Evolutionary conservation across 2,797 vertebrate genomes (phyloP).

Genomic region (Mallotus villosus): DNA sequence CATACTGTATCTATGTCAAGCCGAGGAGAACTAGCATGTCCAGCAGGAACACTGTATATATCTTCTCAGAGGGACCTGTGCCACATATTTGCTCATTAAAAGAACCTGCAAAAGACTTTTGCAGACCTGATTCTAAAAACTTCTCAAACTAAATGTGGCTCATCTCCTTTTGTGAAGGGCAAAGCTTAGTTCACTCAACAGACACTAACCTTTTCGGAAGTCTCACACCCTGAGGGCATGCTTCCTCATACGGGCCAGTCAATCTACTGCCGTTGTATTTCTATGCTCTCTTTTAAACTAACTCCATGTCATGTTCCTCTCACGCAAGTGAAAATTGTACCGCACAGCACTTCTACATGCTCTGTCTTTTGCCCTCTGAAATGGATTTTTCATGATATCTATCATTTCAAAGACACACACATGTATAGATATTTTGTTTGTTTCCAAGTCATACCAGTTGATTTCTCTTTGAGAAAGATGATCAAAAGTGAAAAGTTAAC

Average conservation of each 20-base stretch:
- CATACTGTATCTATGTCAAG: not conserved
- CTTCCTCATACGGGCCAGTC: constrained; percentile 45
- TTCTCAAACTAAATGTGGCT: constrained; percentile 20
- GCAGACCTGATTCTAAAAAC: not conserved
- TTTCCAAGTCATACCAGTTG: not conserved
- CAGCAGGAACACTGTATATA: not conserved
- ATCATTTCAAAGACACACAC: not conserved
- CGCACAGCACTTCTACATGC: constrained; percentile 1
- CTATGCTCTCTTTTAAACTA: not conserved
- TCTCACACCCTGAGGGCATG: constrained; percentile 37
- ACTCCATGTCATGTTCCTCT: constrained; percentile 4
- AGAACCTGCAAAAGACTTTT: not conserved
- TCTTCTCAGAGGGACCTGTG: not conserved
- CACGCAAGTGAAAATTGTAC: not conserved
- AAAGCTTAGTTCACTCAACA: constrained; percentile 32
- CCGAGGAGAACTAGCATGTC: not conserved
- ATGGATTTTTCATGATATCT: not conserved
- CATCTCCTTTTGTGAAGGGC: constrained; percentile 37
- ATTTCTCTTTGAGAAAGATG: not conserved
- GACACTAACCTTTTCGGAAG: constrained; percentile 61
- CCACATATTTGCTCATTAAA: not conserved
- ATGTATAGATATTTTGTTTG: not conserved
- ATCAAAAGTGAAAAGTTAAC: not conserved
- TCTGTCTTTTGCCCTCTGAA: not conserved
- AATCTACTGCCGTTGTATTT: constrained; percentile 47